Evolutionary conservation across 2,113 vertebrate genomes (phyloP).

Genomic region (Oncorhynchus clarkii): DNA sequence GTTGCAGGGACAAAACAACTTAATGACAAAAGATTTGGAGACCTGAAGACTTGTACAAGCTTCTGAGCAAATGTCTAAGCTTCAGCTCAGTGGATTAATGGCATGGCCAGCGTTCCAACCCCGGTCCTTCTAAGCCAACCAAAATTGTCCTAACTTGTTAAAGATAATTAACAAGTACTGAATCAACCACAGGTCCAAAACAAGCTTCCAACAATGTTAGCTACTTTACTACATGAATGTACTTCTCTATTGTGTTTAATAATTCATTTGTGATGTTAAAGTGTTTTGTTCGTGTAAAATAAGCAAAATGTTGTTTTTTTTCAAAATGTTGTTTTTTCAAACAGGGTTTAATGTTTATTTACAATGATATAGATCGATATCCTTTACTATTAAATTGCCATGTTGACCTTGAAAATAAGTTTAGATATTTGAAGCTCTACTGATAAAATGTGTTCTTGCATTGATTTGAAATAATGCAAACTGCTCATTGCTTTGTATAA

Average conservation of each 20-base stretch:
- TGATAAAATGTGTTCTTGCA: constrained; percentile 1
- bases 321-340: not conserved
- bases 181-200: constrained; percentile 44
- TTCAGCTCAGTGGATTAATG: too few species aligned
- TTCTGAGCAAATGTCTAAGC: too few species aligned
- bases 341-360: not conserved
- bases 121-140: too few species aligned
- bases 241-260: constrained; percentile 29
- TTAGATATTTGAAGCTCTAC: not conserved
- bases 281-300: constrained; percentile 29
- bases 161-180: constrained; percentile 13
- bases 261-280: constrained; percentile 21
- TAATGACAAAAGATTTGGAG: too few species aligned
- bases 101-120: too few species aligned
- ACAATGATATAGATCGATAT: not conserved
- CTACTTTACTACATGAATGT: constrained; percentile 25
- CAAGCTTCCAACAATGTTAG: not conserved
- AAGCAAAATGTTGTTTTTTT: not conserved
- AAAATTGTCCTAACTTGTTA: too few species aligned
- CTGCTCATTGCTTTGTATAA: constrained; percentile 34
- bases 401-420: constrained; percentile 17
- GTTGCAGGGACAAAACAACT: too few species aligned
- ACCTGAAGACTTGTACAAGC: too few species aligned
- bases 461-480: constrained; percentile 14
- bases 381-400: constrained; percentile 19